Conservation (phyloP, 2,888 invertebrate species). For the Entomobrya proxima region DNA sequence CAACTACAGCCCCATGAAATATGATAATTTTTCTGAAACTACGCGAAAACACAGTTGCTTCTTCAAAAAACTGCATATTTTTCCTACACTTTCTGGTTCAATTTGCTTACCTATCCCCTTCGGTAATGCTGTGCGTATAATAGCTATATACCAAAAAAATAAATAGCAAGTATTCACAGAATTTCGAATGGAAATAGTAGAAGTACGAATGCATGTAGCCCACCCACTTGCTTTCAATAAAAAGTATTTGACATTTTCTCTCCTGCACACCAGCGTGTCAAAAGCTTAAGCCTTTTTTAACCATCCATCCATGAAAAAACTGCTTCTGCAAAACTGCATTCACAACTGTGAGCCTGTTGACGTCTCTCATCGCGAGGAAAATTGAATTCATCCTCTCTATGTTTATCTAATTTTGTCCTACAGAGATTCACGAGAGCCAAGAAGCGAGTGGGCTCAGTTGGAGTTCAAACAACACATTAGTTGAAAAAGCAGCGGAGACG, state of each 20-base stretch:
- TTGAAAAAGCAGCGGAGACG: conserved; percentile 2
- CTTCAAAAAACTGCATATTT: not conserved
- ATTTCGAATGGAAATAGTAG: no score
- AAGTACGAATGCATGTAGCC: not conserved
- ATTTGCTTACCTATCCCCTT: not conserved
- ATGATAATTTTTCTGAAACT: conserved; percentile 35
- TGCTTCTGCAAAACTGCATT: not conserved
- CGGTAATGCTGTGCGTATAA: not conserved
- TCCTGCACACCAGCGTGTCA: not conserved
- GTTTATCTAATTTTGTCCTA: not conserved
- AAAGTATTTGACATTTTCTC: not conserved
- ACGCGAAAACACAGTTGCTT: not conserved
- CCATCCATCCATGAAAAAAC: not conserved
- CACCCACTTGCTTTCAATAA: not conserved
- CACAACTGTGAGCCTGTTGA: not conserved
- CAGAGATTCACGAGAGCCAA: conserved; percentile 59
- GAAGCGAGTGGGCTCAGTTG: conserved; percentile 53
- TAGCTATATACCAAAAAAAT: not conserved
- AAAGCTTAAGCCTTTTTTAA: not conserved
- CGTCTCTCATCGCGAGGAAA: not conserved
- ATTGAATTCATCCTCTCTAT: not conserved
- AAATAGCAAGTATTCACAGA: no score
- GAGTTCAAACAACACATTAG: conserved; percentile 32
- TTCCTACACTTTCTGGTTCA: not conserved
- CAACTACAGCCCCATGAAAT: conserved; percentile 34